Evolutionary conservation across 2,888 invertebrate species (phyloP), one percentile per base, ranked within the genome.

Genomic region (Drosophila kambysellisi): DNA sequence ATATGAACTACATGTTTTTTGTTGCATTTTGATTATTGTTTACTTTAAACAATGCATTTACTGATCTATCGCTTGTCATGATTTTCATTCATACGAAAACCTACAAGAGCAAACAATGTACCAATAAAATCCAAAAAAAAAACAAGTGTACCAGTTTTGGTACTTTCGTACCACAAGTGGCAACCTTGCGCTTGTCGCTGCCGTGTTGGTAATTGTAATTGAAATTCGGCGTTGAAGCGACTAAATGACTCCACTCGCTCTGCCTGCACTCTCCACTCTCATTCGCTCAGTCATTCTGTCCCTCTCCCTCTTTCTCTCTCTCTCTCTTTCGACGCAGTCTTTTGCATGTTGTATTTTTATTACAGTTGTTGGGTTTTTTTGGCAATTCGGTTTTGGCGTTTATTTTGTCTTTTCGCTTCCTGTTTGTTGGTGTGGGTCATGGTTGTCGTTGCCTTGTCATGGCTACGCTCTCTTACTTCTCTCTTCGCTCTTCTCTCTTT

Each of bases 361-460:
- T 76, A 86, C 86, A 83, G 78, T 79, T 76, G 79, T 68, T 56
- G 35, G 9, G 48, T 71, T 88, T 83, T 83, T 83, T 88, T 61
- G 81, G 81, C 73, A 82, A 84, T 69, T 74, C 77, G 71, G 84
- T 73, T 90, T 82, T 78, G 66, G 74, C 74, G 62, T 81, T 79
- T 72, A 66, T 68, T 75, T 74, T 62, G 66, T 60, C 66, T 72
- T 70, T 77, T 77, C 78, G 74, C 68, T 81, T 82, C 80, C 79
- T 85, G 77, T 77, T 90, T 86, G 86, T 91, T 91, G 91, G 91
- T 91, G 91, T 91, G 91, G 91, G 91, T 91, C 91, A 91, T 92
- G 91, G 91, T 92, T 85, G 74, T 57, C 67, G 82, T 56, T 82
- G 88, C 79, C 17, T 17, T 29, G 29, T 20, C 56, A 39, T 46